Evolutionary conservation across 2,888 invertebrate species (phyloP), one percentile per base, ranked within the genome.

Genomic region (Drosophila mayaguana): DNA sequence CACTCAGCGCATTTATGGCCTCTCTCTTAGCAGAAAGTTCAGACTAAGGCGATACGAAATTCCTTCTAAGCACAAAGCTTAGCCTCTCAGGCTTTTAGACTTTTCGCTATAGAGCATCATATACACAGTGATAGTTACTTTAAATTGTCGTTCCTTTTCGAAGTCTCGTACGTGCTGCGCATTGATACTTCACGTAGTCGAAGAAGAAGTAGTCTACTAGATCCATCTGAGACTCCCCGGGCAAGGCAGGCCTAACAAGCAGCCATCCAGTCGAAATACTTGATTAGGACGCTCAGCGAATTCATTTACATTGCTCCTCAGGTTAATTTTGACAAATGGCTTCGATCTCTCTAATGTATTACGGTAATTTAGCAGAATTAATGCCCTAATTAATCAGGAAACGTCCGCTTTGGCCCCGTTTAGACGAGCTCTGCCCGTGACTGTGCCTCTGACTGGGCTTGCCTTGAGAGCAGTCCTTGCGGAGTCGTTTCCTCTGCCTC

Each of bases 251-350:
- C 22, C 61, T 9, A 59, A 54, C 50, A 48, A 59, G 66, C 60
- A 60, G 20, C 57, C 25, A 43, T 63, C 40, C 48, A 36, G 55
- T 57, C 20, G 40, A 72, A 43, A 62, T 62, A 67, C 75, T 81
- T 80, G 65, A 80, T 84, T 84, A 68, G 61, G 51, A n/a, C 16
- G 61, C 46, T 63, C 62, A 62, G 71, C 63, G 77, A 75, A 86
- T 80, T 89, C 80, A 89, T 90, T 90, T 86, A 72, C 76, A 88
- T 82, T 72, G 86, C 72, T 72, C 62, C 80, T 80, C 88, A 90
- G 91, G 91, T 92, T 92, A 92, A 92, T 92, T 91, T 92, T 92
- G 91, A 92, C 88, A 91, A 92, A 92, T 91, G 82, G 85, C 86
- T 91, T 91, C 89, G 91, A 92, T 92, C 88, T 86, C 85, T 83